Conservation (phyloP, 2,888 invertebrate genomes). For the Agrotis clavis region DNA sequence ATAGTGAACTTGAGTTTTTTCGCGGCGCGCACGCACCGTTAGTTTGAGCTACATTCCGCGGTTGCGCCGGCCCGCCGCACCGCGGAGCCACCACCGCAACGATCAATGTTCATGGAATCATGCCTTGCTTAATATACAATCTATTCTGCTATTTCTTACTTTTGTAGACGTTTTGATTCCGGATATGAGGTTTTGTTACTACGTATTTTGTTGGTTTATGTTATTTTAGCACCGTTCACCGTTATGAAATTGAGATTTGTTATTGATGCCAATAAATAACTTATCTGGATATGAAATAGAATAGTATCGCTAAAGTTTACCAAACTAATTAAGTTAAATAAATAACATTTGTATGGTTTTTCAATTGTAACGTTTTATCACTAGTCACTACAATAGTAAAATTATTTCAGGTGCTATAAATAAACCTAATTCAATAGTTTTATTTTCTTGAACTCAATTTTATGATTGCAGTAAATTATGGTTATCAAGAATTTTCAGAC, state of each 20-base stretch:
- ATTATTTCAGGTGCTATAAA: conserved; percentile 1
- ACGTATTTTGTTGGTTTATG: conserved; percentile 21
- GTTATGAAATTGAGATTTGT: conserved; percentile 7
- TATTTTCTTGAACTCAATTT: conserved; percentile 32
- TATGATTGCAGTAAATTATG: conserved; percentile 49
- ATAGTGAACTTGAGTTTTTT: conserved; percentile 91
- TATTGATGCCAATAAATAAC: not conserved
- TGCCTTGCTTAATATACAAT: conserved; percentile 64
- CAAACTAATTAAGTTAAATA: not conserved
- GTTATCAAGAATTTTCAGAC: conserved; percentile 44
- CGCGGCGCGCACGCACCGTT: conserved; percentile 86
- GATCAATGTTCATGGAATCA: conserved; percentile 64
- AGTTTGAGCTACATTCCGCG: conserved; percentile 89
- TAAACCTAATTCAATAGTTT: conserved; percentile 20
- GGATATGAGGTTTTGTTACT: conserved; percentile 41
- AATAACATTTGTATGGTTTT: too few species aligned
- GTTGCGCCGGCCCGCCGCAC: conserved; percentile 79
- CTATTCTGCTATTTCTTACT: conserved; percentile 64
- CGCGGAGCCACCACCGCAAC: conserved; percentile 80
- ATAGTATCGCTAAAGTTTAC: not conserved
- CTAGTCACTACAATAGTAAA: not conserved
- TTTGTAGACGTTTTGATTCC: conserved; percentile 52
- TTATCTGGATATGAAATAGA: not conserved
- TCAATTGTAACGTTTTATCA: too few species aligned
- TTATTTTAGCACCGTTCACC: not conserved